Conservation (phyloP, 1,140 invertebrate species). For the Lordiphosa clarofinis region DNA sequence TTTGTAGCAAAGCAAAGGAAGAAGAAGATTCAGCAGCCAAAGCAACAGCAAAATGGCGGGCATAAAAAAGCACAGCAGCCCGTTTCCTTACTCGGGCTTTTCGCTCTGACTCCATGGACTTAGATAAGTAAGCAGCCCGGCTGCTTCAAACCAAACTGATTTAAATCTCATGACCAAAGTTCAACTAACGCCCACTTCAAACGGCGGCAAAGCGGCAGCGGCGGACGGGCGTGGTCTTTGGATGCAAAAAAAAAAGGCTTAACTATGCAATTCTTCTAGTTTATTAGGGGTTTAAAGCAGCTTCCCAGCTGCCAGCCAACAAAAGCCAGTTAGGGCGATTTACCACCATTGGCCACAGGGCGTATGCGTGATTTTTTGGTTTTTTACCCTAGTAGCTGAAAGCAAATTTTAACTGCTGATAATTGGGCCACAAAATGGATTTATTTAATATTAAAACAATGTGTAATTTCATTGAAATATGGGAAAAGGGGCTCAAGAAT, state of each 20-base stretch:
- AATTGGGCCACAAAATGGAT: not conserved
- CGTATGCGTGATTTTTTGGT: slow-evolving; percentile 61
- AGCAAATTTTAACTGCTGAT: not conserved
- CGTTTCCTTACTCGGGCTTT: slow-evolving; percentile 7
- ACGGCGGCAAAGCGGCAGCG: slow-evolving; percentile 1
- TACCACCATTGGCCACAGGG: slow-evolving; percentile 36
- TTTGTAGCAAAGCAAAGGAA: slow-evolving; percentile 52
- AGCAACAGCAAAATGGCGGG: slow-evolving; percentile 41
- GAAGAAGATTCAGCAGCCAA: slow-evolving; percentile 11
- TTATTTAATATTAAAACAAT: too few species aligned
- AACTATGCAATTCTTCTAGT: slow-evolving; percentile 69
- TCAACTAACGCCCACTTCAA: slow-evolving; percentile 34
- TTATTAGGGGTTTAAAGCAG: slow-evolving; percentile 60
- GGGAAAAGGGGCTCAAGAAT: too few species aligned
- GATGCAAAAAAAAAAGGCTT: slow-evolving; percentile 43
- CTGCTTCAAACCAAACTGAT: slow-evolving; percentile 24
- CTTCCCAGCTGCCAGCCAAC: slow-evolving; percentile 34
- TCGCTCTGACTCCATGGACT: slow-evolving; percentile 42
- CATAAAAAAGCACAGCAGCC: slow-evolving; percentile 37
- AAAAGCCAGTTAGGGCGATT: slow-evolving; percentile 53
- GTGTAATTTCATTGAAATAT: too few species aligned
- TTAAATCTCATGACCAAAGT: slow-evolving; percentile 41
- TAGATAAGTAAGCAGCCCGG: slow-evolving; percentile 33
- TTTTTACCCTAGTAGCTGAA: not conserved
- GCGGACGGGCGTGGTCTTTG: slow-evolving; percentile 11